Evolutionary conservation across 1,140 invertebrate genomes (phyloP).

Genomic region (Ceratina japonica): DNA sequence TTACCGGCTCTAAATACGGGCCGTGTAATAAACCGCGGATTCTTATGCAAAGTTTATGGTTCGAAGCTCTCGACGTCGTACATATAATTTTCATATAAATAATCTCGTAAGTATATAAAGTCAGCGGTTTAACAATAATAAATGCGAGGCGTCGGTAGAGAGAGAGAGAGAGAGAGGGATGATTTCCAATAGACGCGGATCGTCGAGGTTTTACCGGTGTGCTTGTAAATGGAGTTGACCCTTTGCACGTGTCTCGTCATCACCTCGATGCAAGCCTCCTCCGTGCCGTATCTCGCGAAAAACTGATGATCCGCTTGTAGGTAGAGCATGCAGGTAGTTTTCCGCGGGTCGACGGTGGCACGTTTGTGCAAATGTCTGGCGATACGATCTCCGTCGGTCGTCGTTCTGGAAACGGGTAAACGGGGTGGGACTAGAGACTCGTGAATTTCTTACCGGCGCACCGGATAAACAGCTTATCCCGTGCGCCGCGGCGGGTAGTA

Average conservation of each 20-base stretch:
- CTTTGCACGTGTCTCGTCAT: constrained; percentile 96
- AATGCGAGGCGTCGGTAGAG: too few relatives aligned
- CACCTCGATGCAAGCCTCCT: constrained; percentile 96
- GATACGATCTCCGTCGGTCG: constrained; percentile 70
- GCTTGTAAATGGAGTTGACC: constrained; percentile 94
- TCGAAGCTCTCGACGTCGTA: too few relatives aligned
- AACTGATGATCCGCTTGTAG: constrained; percentile 97
- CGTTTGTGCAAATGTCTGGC: constrained; percentile 84
- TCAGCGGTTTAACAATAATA: too few relatives aligned
- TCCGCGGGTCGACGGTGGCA: constrained; percentile 87
- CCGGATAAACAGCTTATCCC: constrained; percentile 30
- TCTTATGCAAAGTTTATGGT: too few relatives aligned
- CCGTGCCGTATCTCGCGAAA: constrained; percentile 93
- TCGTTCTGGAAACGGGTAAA: constrained; percentile 53
- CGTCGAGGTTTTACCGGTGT: constrained; percentile 85
- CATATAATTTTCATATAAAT: too few relatives aligned
- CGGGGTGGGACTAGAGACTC: too few relatives aligned
- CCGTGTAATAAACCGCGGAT: too few relatives aligned
- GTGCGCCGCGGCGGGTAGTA: not conserved
- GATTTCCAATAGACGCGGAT: not conserved
- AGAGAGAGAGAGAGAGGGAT: too few relatives aligned
- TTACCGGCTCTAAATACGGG: not conserved
- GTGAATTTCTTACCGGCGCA: constrained; percentile 3
- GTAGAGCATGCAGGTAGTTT: constrained; percentile 94
- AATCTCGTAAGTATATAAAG: too few relatives aligned